Evolutionary conservation across 2,797 vertebrate species (phyloP).

Genomic region (Microctenopoma steveboyesi): DNA sequence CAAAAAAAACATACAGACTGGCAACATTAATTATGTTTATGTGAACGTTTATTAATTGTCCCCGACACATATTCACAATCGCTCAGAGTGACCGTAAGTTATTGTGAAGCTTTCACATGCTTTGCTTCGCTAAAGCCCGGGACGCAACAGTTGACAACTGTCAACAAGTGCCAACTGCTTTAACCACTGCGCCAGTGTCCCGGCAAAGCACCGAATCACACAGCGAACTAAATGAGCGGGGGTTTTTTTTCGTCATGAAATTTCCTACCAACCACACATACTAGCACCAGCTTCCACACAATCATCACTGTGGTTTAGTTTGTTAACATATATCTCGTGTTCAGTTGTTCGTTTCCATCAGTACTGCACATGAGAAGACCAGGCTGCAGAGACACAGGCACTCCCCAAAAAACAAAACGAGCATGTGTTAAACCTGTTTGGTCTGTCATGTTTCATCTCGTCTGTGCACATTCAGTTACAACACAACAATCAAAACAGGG

Average conservation of each 20-base stretch:
- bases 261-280: background rate
- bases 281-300: background rate
- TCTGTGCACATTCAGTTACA: background rate
- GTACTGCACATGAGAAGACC: background rate
- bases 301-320: background rate
- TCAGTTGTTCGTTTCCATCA: background rate
- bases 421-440: constrained; percentile 18
- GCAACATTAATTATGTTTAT: no score
- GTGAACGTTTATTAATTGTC: no score
- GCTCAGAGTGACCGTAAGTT: no score
- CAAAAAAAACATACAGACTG: no score
- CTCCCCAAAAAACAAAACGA: background rate
- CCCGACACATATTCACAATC: no score
- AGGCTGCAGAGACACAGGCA: background rate
- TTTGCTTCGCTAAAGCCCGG: no score
- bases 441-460: background rate
- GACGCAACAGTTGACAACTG: no score
- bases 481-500: background rate
- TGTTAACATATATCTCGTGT: background rate
- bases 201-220: background rate
- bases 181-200: no score
- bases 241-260: background rate
- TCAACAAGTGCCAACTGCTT: no score
- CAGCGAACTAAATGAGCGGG: background rate
- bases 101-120: no score